A percentile compares a stretch with the other conserved stretches of the same genome.
Conservation (phyloP, 2,888 invertebrate species). For the Parnassius orleans region DNA sequence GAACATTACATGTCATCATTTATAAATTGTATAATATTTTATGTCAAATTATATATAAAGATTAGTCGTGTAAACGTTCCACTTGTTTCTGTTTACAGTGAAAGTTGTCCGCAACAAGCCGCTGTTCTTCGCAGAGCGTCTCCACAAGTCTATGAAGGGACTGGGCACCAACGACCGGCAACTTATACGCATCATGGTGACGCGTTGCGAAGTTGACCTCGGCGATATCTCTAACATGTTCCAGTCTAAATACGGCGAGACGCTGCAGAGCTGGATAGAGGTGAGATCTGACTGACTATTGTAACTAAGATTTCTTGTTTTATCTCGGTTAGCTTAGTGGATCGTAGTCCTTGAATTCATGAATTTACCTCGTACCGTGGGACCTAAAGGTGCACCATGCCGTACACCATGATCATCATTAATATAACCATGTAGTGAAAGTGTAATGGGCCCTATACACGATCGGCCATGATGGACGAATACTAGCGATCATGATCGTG, state of each 20-base stretch:
- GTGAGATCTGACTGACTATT: conserved; percentile 58
- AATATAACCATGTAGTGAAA: too few relatives aligned
- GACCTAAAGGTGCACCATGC: too few relatives aligned
- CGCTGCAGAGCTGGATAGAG: conserved; percentile 91
- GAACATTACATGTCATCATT: too few relatives aligned
- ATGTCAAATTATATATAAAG: neutral
- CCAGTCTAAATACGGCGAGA: conserved; percentile 87
- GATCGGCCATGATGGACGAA: too few relatives aligned
- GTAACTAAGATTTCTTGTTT: too few relatives aligned
- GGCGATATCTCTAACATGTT: conserved; percentile 91
- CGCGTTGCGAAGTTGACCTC: conserved; percentile 92
- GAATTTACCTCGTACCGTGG: too few relatives aligned
- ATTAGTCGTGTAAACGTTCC: neutral
- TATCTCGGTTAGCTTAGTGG: too few relatives aligned
- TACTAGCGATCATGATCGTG: too few relatives aligned
- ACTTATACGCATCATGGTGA: conserved; percentile 91
- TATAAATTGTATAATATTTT: too few relatives aligned
- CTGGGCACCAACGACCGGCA: conserved; percentile 93
- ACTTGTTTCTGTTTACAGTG: conserved; percentile 65
- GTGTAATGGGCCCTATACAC: too few relatives aligned
- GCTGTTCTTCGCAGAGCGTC: conserved; percentile 91
- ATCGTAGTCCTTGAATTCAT: too few relatives aligned
- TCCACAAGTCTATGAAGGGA: conserved; percentile 94
- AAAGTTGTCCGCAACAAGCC: conserved; percentile 90
- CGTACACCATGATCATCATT: too few relatives aligned